Conservation (phyloP, 2,888 invertebrate genomes). For the Lepidochitona cinerea region DNA sequence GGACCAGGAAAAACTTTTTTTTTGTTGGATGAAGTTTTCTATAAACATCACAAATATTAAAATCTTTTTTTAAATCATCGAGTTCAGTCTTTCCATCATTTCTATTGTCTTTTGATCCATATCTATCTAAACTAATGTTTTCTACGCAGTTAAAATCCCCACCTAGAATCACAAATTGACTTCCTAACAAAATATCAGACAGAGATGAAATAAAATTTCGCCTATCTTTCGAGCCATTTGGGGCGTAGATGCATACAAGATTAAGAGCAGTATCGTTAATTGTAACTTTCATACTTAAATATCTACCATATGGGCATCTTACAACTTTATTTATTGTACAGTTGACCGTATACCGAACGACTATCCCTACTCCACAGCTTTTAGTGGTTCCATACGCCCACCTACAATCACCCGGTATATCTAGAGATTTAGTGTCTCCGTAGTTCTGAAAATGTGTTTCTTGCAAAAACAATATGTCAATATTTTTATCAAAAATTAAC, state of each 20-base stretch:
- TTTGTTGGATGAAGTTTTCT: conserved; percentile 15
- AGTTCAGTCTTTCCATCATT: conserved; percentile 9
- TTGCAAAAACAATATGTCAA: neutral
- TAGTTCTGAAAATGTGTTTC: neutral
- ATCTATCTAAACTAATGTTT: conserved; percentile 16
- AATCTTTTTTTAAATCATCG: conserved; percentile 13
- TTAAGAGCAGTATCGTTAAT: neutral
- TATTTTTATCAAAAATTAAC: neutral
- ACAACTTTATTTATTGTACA: too few relatives aligned
- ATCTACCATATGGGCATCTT: neutral
- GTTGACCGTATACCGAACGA: neutral
- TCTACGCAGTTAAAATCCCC: conserved; percentile 29
- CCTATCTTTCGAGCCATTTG: neutral
- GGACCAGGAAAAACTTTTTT: neutral
- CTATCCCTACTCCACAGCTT: neutral
- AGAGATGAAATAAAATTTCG: neutral
- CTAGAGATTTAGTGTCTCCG: neutral
- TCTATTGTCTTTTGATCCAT: conserved; percentile 18
- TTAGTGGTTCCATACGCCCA: neutral
- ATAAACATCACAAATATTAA: conserved; percentile 17
- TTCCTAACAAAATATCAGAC: neutral
- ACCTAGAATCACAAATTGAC: conserved; percentile 11
- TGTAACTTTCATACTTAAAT: neutral
- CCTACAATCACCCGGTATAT: neutral
- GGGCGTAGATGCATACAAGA: neutral